Conservation (phyloP, 2,797 vertebrate species). For the Rachycentron canadum region DNA sequence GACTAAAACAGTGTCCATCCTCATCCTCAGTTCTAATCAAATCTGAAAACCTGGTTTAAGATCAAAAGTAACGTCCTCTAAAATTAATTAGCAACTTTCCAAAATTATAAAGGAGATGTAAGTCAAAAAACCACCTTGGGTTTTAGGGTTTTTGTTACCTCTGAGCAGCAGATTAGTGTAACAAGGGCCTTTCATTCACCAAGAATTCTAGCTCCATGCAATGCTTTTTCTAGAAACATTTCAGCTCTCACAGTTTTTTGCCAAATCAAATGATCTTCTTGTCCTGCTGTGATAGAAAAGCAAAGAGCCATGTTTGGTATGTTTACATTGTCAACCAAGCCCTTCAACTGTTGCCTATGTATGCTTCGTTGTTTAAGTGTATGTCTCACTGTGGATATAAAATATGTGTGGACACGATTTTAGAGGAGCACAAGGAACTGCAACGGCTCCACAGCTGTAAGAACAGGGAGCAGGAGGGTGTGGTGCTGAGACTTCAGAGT, state of each 20-base stretch:
- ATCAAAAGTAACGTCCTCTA: too few species aligned
- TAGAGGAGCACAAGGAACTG: conserved; percentile 87
- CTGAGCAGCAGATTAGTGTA: conserved; percentile 2
- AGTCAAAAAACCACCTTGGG: neutral
- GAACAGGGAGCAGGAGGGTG: conserved; percentile 81
- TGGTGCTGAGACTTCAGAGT: conserved; percentile 83
- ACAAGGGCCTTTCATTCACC: conserved; percentile 16
- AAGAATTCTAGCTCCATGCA: conserved; percentile 15
- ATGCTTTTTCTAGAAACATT: conserved; percentile 42
- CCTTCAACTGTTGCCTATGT: conserved; percentile 52
- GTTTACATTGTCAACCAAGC: conserved; percentile 73
- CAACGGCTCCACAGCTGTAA: conserved; percentile 82
- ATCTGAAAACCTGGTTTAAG: neutral
- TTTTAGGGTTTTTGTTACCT: conserved; percentile 1
- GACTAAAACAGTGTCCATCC: too few species aligned
- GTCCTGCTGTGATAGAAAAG: conserved; percentile 62
- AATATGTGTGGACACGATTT: conserved; percentile 50
- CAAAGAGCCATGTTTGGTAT: conserved; percentile 64
- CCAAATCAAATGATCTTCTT: conserved; percentile 63
- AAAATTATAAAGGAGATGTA: too few species aligned
- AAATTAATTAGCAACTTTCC: too few species aligned
- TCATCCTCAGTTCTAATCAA: too few species aligned
- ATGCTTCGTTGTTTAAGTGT: conserved; percentile 35
- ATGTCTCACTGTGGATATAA: conserved; percentile 43
- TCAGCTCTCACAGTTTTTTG: conserved; percentile 25